These are phyloP conservation scores for Hirtodrosophila confusa DNA, from an alignment of 2,888 invertebrate species.

Conservation along the genomic window DNA sequence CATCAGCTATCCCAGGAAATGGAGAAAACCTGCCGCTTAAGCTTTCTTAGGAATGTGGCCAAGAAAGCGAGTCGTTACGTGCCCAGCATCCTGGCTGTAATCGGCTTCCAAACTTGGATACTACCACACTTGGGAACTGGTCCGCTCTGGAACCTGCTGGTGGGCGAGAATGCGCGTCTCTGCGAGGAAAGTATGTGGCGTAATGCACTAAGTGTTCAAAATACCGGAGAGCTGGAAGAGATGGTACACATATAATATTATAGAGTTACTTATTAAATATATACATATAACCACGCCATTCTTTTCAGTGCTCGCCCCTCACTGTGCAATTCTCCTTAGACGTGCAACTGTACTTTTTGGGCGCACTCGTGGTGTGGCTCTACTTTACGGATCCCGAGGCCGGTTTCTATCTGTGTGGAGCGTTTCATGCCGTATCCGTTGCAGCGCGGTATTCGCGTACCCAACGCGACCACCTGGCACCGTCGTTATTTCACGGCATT, in stretches of 20 bases:
- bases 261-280: no score
- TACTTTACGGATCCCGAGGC: conserved; percentile 86
- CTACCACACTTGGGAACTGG: conserved; percentile 88
- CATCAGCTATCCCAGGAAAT: conserved; percentile 86
- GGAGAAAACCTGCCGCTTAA: conserved; percentile 85
- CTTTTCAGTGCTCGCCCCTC: conserved; percentile 89
- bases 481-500: conserved; percentile 89
- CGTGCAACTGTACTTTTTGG: conserved; percentile 89
- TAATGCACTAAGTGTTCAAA: conserved; percentile 88
- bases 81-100: conserved; percentile 87
- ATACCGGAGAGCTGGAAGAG: conserved; percentile 88
- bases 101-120: conserved; percentile 88
- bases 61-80: conserved; percentile 87
- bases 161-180: conserved; percentile 87
- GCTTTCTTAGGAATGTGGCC: conserved; percentile 86
- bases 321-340: conserved; percentile 90
- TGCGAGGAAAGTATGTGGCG: conserved; percentile 89
- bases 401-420: conserved; percentile 86
- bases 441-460: conserved; percentile 88
- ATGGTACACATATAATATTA: conserved; percentile 85
- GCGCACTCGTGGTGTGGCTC: conserved; percentile 88
- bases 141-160: conserved; percentile 88
- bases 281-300: no score
- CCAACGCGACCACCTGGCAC: conserved; percentile 87
- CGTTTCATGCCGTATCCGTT: conserved; percentile 86